Base-by-base conservation (phyloP, 2,113 vertebrate genomes). In the Manacus vitellinus region DNA sequence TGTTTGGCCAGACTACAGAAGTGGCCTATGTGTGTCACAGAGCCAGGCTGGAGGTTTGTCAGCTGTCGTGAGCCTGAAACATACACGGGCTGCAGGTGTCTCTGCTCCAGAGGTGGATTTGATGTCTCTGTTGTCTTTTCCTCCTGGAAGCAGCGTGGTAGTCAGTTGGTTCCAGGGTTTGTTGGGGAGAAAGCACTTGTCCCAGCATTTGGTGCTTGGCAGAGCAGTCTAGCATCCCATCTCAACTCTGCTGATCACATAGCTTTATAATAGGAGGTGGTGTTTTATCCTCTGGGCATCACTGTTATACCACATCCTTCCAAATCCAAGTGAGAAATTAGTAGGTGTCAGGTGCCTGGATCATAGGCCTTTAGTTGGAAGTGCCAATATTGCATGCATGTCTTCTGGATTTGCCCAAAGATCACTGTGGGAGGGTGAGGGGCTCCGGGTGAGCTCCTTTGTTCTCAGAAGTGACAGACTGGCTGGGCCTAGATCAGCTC, bases 1-100 rank as follows among this genome's bases (percentile, higher is more conserved):
- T 52, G 47, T 65, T 67, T 59, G 72, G 27, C 55, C 0, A 0
- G 46, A 70, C 28, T 0, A 9, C 18, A 56, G 41, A n/a, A 61
- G 21, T 41, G 52, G 33, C 21, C 39, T 49, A 41, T 41, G 39
- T 41, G 39, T 41, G 17, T 84, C 28, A 2, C 1, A 37, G 58
- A 18, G 51, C 49, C 0, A 0, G 24, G 30, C 46, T 71, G 68
- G 67, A 73, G 19, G 20, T 71, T 63, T 74, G 35, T 51, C 43
- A 66, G 35, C 63, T 82, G 10, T 46, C 6, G 3, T 3, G 49
- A 87, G 47, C 44, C 58, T 59, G 56, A 70, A 75, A 49, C 5
- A 2, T 6, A 43, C 17, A 35, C 33, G 79, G 71, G 73, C 67
- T 88, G 70, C 25, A 41, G 75, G 70, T 4, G 9, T 52, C 76